Evolutionary conservation across 2,797 vertebrate genomes (phyloP).

Genomic region (Intellagama lesueurii): DNA sequence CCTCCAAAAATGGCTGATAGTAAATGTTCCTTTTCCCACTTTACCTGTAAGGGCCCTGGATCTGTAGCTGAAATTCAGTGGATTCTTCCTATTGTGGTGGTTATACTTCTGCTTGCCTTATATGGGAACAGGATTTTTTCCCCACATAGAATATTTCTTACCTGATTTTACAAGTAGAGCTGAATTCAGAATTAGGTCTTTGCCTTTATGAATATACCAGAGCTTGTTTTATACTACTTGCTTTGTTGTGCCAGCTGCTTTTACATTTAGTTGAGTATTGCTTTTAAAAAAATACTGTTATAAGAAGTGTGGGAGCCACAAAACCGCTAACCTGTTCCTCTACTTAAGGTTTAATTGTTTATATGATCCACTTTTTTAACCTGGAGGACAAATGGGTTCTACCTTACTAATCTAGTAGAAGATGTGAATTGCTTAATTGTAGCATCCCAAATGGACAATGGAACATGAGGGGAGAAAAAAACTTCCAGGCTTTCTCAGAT

Average conservation of each 20-base stretch:
- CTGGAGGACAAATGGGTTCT: background rate
- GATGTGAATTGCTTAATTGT: background rate
- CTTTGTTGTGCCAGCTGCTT: slow-evolving; percentile 10
- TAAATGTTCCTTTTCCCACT: slow-evolving; percentile 15
- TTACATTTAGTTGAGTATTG: background rate
- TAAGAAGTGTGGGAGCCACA: background rate
- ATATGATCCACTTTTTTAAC: background rate
- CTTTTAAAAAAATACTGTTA: background rate
- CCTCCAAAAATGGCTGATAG: slow-evolving; percentile 6
- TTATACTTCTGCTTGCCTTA: slow-evolving; percentile 12
- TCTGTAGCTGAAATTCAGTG: slow-evolving; percentile 23
- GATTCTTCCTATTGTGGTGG: background rate
- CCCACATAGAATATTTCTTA: background rate
- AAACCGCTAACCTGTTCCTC: background rate
- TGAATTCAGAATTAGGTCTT: slow-evolving; percentile 10
- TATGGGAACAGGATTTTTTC: background rate
- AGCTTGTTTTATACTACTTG: background rate
- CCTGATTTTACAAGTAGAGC: slow-evolving; percentile 19
- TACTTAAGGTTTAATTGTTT: background rate
- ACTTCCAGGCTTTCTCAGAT: background rate
- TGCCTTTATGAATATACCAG: background rate
- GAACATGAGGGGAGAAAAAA: background rate
- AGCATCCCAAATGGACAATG: slow-evolving; percentile 1
- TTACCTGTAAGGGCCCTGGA: slow-evolving; percentile 15
- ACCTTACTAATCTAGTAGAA: background rate